Base-by-base conservation (phyloP, 2,888 invertebrate species). In the Trichogramma dendrolimi region DNA sequence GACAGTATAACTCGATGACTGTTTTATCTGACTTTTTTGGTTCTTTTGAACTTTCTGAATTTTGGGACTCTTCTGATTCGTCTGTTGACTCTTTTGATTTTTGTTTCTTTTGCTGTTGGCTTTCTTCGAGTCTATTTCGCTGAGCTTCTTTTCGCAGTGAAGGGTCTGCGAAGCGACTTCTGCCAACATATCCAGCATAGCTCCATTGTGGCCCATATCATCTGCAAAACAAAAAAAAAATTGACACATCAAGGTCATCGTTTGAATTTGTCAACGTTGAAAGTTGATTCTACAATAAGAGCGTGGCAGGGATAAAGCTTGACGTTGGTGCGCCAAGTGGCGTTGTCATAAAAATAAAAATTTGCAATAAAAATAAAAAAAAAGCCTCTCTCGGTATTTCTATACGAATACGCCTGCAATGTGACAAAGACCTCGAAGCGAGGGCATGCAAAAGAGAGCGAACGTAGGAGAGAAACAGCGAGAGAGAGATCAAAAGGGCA, bases 101-200 rank as follows among this genome's bases (percentile, higher is more conserved):
- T 6, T 8, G 5, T 70, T 71, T 27, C 64, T 55, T 41, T 67
- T 72, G 47, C 58, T 70, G 61, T 69, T 71, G 6, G 64, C 57
- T 4, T 61, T 42, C 38, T 67, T 8, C 39, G 69, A 54, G 6
- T 68, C 63, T 46, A 62, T 67, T 67, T 71, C 71, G 44, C 71
- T 70, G 38, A 67, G 65, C 59, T 71, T 68, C 62, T 76, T 75
- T 55, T 78, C 79, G 0, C 78, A 79, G 58, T 78, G 75, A 5
- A 83, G 71, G 1, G 82, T 83, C 61, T 80, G 82, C 4, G 83
- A 81, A n/a, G 84, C 84, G 27, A 84, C 83, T 71, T 83, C 83
- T 8, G 84, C 83, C 63, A 84, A 71, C 75, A 84, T 83, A 70
- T 82, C 81, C 62, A 84, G 68, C 56, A 81, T 67, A 40, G 78